A percentile compares a stretch with the other conserved stretches of the same genome.
Conservation (phyloP, 2,797 vertebrate genomes). For the Pipistrellus kuhlii region DNA sequence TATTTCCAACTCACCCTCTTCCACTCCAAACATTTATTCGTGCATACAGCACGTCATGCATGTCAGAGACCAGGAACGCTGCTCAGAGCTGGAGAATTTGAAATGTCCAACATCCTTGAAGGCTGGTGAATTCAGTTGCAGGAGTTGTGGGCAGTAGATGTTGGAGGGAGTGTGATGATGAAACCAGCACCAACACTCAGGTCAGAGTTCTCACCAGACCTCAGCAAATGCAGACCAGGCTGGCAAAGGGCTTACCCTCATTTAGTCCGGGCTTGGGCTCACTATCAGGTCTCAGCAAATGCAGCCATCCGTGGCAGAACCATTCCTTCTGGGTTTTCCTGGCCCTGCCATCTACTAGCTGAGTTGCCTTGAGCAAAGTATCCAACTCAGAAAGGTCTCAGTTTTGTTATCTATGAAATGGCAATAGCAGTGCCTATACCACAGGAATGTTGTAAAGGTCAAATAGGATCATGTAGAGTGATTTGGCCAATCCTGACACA, state of each 20-base stretch:
- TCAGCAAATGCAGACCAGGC: not conserved
- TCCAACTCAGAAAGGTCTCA: not conserved
- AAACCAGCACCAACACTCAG: fast-evolving
- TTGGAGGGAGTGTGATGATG: no score
- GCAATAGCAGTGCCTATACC: no score
- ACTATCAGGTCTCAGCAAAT: not conserved
- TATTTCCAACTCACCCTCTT: fast-evolving
- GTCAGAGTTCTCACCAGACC: not conserved
- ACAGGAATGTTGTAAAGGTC: not conserved
- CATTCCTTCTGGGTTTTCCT: not conserved
- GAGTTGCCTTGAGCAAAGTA: not conserved
- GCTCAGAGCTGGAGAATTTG: no score
- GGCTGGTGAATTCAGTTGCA: no score
- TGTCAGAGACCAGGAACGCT: not conserved
- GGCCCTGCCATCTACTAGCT: not conserved
- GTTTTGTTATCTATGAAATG: not conserved
- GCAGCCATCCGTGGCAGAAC: not conserved
- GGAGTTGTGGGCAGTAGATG: fast-evolving
- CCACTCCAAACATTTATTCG: not conserved
- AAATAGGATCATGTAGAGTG: not conserved
- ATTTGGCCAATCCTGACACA: not conserved
- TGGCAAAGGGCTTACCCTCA: not conserved
- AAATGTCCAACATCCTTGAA: fast-evolving
- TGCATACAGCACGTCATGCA: fast-evolving
- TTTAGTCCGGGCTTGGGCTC: not conserved